These are phyloP conservation scores for Gymnocheta viridis DNA, from an alignment of 2,888 invertebrate species.

Conservation along the genomic window DNA sequence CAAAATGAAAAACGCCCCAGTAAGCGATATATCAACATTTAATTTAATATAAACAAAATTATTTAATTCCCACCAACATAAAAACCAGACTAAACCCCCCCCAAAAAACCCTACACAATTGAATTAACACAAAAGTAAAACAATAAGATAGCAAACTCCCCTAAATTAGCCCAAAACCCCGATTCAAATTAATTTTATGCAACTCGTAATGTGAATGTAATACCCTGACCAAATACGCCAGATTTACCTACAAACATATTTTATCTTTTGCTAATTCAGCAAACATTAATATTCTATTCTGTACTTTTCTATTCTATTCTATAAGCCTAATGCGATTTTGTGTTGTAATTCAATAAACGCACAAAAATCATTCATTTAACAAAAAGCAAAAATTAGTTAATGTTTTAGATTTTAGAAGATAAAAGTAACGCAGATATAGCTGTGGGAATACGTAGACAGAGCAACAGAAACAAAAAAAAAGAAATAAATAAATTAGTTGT, in stretches of 20 bases:
- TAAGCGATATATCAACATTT: too few species aligned
- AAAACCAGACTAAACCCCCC: too few species aligned
- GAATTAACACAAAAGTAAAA: not conserved
- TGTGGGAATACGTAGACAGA: not conserved
- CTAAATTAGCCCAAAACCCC: not conserved
- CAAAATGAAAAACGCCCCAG: too few species aligned
- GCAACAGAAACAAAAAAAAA: not conserved
- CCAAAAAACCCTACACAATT: not conserved
- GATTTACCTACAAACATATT: slow-evolving; percentile 20
- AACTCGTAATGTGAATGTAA: not conserved
- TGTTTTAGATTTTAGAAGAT: slow-evolving; percentile 4
- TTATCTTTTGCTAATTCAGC: slow-evolving; percentile 23
- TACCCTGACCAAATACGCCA: not conserved
- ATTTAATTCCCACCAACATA: not conserved
- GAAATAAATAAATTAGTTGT: slow-evolving; percentile 35
- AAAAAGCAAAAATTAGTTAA: slow-evolving; percentile 3
- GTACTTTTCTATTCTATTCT: not conserved
- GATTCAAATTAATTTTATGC: not conserved
- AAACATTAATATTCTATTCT: slow-evolving; percentile 9
- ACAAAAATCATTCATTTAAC: slow-evolving; percentile 38
- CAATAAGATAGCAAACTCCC: not conserved
- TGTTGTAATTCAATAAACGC: slow-evolving; percentile 50
- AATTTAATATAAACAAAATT: not conserved
- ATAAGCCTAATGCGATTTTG: not conserved
- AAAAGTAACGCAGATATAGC: not conserved